phyloP scores from a whole-genome alignment of 2,888 invertebrate species.

The Lysandra bellargus region DNA sequence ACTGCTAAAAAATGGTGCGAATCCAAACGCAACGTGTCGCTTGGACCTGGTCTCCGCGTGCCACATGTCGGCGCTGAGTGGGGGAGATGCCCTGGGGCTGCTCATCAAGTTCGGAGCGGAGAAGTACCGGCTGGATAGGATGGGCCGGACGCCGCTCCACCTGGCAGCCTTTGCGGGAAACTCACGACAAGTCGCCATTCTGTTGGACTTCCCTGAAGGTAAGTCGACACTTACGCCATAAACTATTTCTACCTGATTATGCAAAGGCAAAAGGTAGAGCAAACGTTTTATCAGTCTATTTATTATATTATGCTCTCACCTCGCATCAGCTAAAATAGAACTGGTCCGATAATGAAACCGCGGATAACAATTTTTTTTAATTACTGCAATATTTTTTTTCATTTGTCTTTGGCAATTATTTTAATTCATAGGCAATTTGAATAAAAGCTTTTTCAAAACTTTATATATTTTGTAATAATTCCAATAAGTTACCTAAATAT shows the following conservation, averaged over 20 bases:
- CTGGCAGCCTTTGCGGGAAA: slow-evolving; percentile 74
- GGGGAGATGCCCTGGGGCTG: slow-evolving; percentile 60
- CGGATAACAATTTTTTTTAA: too few species aligned
- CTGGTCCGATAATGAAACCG: too few species aligned
- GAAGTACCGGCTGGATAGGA: slow-evolving; percentile 61
- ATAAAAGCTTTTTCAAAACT: too few species aligned
- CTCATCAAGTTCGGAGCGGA: slow-evolving; percentile 71
- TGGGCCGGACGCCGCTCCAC: slow-evolving; percentile 73
- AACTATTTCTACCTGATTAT: too few species aligned
- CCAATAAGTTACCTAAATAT: background rate
- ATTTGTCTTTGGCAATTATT: too few species aligned
- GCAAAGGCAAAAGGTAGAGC: too few species aligned
- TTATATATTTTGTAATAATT: too few species aligned
- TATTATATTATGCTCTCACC: too few species aligned
- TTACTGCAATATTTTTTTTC: too few species aligned
- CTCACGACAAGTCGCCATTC: slow-evolving; percentile 64
- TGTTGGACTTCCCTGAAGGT: slow-evolving; percentile 72
- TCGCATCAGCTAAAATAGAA: too few species aligned
- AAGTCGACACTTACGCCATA: slow-evolving; percentile 24
- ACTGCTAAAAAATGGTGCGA: slow-evolving; percentile 69
- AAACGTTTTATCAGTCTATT: too few species aligned
- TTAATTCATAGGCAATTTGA: too few species aligned
- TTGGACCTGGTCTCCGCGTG: slow-evolving; percentile 67
- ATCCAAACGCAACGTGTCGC: slow-evolving; percentile 74
- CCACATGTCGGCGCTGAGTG: slow-evolving; percentile 69